Conservation (phyloP, 2,888 invertebrate species). For the Buathra laborator region DNA sequence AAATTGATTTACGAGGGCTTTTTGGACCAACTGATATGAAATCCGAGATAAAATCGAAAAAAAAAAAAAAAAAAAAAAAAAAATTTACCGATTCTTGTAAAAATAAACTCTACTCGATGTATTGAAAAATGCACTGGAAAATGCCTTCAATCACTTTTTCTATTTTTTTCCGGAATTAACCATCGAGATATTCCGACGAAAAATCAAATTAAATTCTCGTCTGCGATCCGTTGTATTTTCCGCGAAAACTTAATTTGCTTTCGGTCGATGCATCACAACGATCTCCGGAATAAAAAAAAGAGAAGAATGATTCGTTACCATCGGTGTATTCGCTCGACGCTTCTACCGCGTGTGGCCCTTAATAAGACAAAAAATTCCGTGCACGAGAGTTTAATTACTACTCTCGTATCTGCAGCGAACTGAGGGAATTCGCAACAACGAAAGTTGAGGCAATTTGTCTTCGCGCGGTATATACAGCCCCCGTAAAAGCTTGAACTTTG, state of each 20-base stretch:
- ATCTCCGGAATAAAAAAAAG: background rate
- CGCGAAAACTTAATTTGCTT: too few species aligned
- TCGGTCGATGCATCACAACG: too few species aligned
- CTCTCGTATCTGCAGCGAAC: background rate
- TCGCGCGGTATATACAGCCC: background rate
- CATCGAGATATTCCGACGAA: too few species aligned
- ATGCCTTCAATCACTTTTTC: too few species aligned
- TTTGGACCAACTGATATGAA: background rate
- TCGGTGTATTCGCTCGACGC: too few species aligned
- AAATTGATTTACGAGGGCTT: conserved; percentile 19
- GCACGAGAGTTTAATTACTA: background rate
- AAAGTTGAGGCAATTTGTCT: conserved; percentile 31
- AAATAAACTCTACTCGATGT: too few species aligned
- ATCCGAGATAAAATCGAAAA: background rate
- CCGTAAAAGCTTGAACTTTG: conserved; percentile 32
- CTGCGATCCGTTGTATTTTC: too few species aligned
- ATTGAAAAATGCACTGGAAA: too few species aligned
- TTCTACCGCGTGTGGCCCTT: background rate
- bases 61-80: background rate
- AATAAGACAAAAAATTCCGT: background rate
- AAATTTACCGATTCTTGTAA: background rate
- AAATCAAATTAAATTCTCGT: too few species aligned
- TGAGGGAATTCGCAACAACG: conserved; percentile 13
- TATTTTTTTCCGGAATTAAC: too few species aligned
- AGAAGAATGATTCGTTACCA: too few species aligned